Evolutionary conservation across 30 jellyfish, hydroid and myxozoan genomes (phyloP).

Genomic region (Hydractinia echinata): DNA sequence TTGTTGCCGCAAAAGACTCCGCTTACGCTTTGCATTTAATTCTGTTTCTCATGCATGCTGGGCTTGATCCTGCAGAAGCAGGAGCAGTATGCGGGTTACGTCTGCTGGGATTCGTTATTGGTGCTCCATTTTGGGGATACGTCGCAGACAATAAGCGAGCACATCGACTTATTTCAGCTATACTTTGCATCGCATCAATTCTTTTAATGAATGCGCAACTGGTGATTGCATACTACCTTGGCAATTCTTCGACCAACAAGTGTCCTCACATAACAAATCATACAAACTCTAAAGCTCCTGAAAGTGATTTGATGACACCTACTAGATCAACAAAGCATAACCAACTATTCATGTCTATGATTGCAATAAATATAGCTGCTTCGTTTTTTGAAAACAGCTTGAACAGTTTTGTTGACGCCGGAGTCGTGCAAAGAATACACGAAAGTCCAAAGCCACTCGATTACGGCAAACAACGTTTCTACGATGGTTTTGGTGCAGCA

Average conservation of each 20-base stretch:
- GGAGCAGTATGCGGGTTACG: slow-evolving; percentile 1
- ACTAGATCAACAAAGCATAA: no score
- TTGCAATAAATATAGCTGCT: background rate
- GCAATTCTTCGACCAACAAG: background rate
- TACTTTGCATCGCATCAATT: background rate
- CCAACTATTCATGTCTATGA: background rate
- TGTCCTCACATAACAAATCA: background rate
- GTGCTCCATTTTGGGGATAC: slow-evolving; percentile 19
- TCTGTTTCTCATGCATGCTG: background rate
- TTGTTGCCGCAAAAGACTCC: background rate
- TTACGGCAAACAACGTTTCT: background rate
- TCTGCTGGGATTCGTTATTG: background rate
- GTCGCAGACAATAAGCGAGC: background rate
- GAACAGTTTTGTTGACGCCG: background rate
- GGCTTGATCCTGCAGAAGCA: slow-evolving; percentile 11
- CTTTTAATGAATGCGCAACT: background rate
- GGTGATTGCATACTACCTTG: background rate
- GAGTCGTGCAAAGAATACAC: background rate
- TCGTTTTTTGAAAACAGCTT: background rate
- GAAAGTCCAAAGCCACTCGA: background rate
- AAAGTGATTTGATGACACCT: no score
- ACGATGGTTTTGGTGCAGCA: background rate
- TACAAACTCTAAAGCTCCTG: background rate
- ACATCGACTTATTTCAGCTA: background rate
- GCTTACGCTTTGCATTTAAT: background rate